Conservation (phyloP, 2,797 vertebrate species). For the Chanos chanos region DNA sequence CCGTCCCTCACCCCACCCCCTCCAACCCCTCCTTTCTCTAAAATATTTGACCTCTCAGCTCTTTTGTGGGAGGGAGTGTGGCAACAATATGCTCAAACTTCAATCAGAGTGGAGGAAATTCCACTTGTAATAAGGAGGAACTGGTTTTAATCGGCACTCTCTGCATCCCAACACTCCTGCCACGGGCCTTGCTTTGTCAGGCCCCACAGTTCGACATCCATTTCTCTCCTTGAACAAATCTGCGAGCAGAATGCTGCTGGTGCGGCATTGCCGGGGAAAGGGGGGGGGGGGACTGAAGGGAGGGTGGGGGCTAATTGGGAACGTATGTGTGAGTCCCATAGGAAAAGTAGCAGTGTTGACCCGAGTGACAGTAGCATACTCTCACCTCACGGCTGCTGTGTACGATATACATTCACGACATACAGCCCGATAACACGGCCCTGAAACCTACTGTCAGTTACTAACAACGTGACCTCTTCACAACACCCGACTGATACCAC, state of each 20-base stretch:
- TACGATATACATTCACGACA: constrained; percentile 10
- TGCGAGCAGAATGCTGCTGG: constrained; percentile 57
- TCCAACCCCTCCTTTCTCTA: constrained; percentile 52
- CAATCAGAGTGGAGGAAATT: constrained; percentile 73
- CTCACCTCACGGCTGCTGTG: constrained; percentile 13
- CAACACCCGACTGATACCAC: too few species aligned
- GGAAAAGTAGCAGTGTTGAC: constrained; percentile 39
- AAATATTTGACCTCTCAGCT: constrained; percentile 60
- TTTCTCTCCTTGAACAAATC: constrained; percentile 49
- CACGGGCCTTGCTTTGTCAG: constrained; percentile 43
- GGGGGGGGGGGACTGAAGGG: too few species aligned
- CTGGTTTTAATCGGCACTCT: constrained; percentile 49
- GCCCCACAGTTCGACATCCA: constrained; percentile 29
- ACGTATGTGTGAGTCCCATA: constrained; percentile 35
- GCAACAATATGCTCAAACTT: constrained; percentile 73
- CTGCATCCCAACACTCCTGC: constrained; percentile 44
- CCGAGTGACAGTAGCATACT: constrained; percentile 18
- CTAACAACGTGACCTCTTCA: constrained; percentile 3
- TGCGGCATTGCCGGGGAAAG: constrained; percentile 27
- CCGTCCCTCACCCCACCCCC: constrained; percentile 44
- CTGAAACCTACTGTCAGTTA: constrained; percentile 11
- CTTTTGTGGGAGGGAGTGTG: constrained; percentile 62
- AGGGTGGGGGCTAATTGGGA: constrained; percentile 68
- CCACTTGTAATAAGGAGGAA: constrained; percentile 66
- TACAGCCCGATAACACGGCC: not conserved